A percentile compares a stretch with the other conserved stretches of the same genome.
Conservation (phyloP, 2,797 vertebrate genomes). For the Paguma larvata region DNA sequence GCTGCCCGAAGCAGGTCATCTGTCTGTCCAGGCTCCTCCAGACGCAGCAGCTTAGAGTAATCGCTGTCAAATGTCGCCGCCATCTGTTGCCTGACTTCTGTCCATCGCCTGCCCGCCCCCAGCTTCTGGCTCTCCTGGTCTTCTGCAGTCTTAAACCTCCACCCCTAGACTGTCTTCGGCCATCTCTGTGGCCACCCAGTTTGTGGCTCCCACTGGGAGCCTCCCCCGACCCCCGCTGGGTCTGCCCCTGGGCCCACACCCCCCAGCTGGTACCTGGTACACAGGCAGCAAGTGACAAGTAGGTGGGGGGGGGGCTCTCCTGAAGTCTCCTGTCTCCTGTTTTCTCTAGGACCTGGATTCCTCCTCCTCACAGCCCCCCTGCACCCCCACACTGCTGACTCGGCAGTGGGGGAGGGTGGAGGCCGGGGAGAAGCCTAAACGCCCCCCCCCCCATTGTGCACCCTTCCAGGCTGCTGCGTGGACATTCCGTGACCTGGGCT, state of each 20-base stretch:
- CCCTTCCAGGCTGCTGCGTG: not conserved
- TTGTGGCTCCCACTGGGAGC: not conserved
- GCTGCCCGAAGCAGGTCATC: not conserved
- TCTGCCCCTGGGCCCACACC: too few species aligned
- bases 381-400: accelerated
- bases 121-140: not conserved
- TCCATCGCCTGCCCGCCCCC: not conserved
- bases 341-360: not conserved
- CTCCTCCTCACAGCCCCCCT: accelerated
- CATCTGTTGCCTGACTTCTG: constrained; percentile 59
- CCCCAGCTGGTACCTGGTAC: not conserved
- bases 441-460: not conserved
- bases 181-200: not conserved
- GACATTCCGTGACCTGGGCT: not conserved
- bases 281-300: not conserved
- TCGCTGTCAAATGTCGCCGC: constrained; percentile 43
- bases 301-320: not conserved
- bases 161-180: not conserved
- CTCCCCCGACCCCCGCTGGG: not conserved
- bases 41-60: constrained; percentile 54
- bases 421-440: not conserved
- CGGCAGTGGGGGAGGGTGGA: accelerated
- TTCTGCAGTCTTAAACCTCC: not conserved
- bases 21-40: constrained; percentile 12
- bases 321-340: accelerated